These are phyloP conservation scores for Scaptomyza parva DNA, from an alignment of 2,888 invertebrate species.

Conservation along the genomic window DNA sequence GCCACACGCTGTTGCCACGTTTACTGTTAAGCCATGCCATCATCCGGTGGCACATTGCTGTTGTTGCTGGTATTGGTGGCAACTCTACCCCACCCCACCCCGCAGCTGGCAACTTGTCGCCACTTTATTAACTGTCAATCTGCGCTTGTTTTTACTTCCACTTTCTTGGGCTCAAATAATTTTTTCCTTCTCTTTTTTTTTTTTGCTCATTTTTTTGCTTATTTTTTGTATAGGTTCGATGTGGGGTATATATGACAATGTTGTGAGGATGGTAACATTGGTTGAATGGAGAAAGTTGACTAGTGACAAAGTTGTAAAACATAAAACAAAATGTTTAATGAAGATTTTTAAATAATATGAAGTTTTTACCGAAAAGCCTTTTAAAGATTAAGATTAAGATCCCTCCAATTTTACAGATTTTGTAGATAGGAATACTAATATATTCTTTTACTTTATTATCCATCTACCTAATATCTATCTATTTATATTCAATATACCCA, in stretches of 20 bases:
- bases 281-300: not conserved
- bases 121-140: slow-evolving; percentile 80
- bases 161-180: slow-evolving; percentile 22
- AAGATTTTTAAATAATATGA: no score
- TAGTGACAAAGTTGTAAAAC: not conserved
- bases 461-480: no score
- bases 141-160: slow-evolving; percentile 53
- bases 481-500: no score
- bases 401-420: no score
- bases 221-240: not conserved
- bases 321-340: no score
- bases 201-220: slow-evolving; percentile 5
- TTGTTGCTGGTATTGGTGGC: not conserved
- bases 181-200: slow-evolving; percentile 3
- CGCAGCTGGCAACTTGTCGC: slow-evolving; percentile 67
- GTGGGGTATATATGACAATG: slow-evolving; percentile 8
- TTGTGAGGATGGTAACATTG: not conserved
- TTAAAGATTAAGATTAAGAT: no score
- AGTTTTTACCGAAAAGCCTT: no score
- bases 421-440: no score
- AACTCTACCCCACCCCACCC: no score
- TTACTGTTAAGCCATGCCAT: slow-evolving; percentile 36
- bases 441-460: no score
- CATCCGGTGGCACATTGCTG: slow-evolving; percentile 13
- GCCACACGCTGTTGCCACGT: slow-evolving; percentile 65